Evolutionary conservation across 2,888 invertebrate genomes (phyloP), one percentile per base, ranked within the genome.

Genomic region (Gibbula magus): DNA sequence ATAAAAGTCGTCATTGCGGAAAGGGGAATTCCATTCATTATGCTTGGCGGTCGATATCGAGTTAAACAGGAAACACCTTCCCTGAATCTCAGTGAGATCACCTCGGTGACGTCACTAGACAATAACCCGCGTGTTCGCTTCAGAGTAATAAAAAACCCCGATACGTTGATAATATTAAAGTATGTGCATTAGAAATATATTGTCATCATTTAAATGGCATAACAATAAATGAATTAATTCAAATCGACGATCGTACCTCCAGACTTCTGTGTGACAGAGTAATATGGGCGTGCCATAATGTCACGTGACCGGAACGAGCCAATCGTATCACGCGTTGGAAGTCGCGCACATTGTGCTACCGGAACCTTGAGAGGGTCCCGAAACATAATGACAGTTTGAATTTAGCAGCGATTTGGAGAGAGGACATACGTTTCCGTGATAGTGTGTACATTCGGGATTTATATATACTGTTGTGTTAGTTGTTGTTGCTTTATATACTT

Each of bases 341-440:
- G 70, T 70, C 70, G 70, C 70, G 70, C 70, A 70, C 70, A 70
- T 70, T 70, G 70, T 70, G 70, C 70, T 70, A 70, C 70, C 70
- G 70, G 70, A 70, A 70, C 70, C 70, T 70, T n/a, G 25, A 70
- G 70, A 61, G 70, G 70, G 70, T 70, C 70, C 70, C 70, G 70
- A 70, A 35, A 20, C 70, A 70, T 70, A 70, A 70, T 70, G 70
- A 70, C 70, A 70, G 70, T 70, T 70, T 70, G 70, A 70, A 70
- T 35, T 70, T 70, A 70, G n/a, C 70, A 70, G 70, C 70, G 70
- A 70, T 70, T 70, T 70, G 70, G 70, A 70, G 35, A 35, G 20
- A 70, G 70, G 70, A 70, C 70, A 70, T 20, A 70, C 35, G 35
- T 32, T 70, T 52, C 54, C 16, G 54, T 52, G 75, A 32, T 52